Conservation (phyloP, 2,797 vertebrate species). For the Alectoris magna region DNA sequence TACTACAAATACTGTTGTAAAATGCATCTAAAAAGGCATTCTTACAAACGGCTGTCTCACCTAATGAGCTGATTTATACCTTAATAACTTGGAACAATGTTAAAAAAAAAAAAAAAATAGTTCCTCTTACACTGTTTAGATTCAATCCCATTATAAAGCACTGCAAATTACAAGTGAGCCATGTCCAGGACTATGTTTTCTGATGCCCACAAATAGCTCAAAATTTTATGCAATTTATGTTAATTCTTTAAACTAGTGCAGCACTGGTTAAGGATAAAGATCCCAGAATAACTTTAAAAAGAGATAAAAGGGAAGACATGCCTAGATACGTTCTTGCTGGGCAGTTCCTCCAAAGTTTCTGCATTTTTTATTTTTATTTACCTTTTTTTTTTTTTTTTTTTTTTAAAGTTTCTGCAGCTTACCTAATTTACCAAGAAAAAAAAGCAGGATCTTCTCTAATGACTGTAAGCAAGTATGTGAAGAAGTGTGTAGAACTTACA, state of each 20-base stretch:
- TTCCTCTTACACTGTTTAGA: neutral
- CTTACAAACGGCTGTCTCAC: neutral
- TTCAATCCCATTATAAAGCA: neutral
- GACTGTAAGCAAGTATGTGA: neutral
- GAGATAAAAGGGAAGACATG: conserved; percentile 17
- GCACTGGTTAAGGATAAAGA: neutral
- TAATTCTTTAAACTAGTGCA: conserved; percentile 13
- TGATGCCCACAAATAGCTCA: neutral
- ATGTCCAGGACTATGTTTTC: neutral
- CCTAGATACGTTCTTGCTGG: neutral
- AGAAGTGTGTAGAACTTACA: neutral
- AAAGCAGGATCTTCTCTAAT: rapidly evolving
- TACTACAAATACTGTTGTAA: neutral
- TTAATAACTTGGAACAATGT: neutral
- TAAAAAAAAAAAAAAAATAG: neutral
- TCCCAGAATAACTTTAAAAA: neutral
- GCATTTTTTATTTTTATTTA: neutral
- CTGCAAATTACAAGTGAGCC: neutral
- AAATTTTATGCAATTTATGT: neutral
- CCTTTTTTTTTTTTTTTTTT: too few species aligned
- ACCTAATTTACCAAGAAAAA: neutral
- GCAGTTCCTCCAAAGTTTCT: neutral
- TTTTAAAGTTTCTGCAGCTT: neutral
- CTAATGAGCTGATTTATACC: neutral
- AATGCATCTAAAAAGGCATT: neutral